Evolutionary conservation across 2,888 invertebrate genomes (phyloP).

Genomic region (Drosophila nr. perissopoda): DNA sequence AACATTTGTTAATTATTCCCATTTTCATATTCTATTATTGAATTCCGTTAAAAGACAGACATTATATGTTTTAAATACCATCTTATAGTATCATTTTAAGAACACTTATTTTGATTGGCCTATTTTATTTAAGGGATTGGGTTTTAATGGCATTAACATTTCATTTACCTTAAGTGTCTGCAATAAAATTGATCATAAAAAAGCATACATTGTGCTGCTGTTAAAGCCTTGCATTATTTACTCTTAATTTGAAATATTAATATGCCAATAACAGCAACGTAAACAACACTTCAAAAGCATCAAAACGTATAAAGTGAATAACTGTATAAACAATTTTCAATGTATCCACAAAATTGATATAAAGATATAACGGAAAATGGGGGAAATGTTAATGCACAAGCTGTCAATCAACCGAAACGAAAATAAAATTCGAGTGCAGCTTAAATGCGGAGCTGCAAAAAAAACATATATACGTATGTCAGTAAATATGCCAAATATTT

Average conservation of each 20-base stretch:
- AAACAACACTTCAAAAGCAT: conserved; percentile 52
- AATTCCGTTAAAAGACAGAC: not conserved
- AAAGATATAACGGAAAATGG: conserved; percentile 7
- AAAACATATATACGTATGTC: conserved; percentile 8
- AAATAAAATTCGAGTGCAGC: conserved; percentile 49
- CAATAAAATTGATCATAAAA: conserved; percentile 5
- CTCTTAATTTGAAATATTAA: conserved; percentile 49
- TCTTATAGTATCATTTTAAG: not conserved
- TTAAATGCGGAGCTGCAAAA: conserved; percentile 36
- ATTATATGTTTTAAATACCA: not conserved
- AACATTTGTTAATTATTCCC: not conserved
- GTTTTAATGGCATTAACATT: not conserved
- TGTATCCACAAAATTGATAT: conserved; percentile 19
- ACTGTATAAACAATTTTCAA: conserved; percentile 32
- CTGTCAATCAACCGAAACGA: conserved; percentile 68
- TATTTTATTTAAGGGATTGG: not conserved
- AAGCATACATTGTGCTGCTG: conserved; percentile 5
- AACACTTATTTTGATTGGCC: not conserved
- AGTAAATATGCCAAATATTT: conserved; percentile 65
- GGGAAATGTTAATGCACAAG: conserved; percentile 54
- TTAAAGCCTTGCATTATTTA: conserved; percentile 25
- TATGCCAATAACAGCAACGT: conserved; percentile 49
- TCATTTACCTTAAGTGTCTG: not conserved
- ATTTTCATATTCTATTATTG: not conserved
- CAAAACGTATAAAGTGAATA: conserved; percentile 20